These are phyloP conservation scores for Sycobia sp. DNA, from an alignment of 1,140 invertebrate genomes.

Conservation along the genomic window DNA sequence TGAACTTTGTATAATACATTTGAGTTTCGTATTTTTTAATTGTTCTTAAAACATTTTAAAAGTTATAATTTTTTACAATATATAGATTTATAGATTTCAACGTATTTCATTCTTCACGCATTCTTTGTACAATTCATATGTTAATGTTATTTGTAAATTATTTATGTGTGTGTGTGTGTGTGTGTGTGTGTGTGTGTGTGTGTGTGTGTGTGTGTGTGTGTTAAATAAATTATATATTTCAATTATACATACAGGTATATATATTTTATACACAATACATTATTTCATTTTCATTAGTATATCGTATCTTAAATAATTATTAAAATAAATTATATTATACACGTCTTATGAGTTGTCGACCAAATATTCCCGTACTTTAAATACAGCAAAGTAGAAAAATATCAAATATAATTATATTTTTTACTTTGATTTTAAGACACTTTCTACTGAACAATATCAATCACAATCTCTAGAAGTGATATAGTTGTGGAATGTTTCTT, in stretches of 20 bases:
- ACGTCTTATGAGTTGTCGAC: neutral
- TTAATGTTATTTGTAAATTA: too few relatives aligned
- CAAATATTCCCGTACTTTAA: conserved; percentile 12
- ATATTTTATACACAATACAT: neutral
- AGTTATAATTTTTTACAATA: too few relatives aligned
- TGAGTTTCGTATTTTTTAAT: too few relatives aligned
- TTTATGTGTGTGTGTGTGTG: too few relatives aligned
- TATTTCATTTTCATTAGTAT: conserved; percentile 14
- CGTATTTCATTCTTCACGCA: too few relatives aligned
- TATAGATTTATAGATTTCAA: too few relatives aligned
- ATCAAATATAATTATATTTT: conserved; percentile 23
- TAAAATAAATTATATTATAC: conserved; percentile 23
- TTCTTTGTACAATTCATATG: too few relatives aligned
- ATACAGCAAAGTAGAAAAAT: conserved; percentile 28
- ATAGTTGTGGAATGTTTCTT: conserved; percentile 19
- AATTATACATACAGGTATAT: neutral
- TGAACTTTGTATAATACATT: too few relatives aligned
- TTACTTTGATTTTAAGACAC: neutral
- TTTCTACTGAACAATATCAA: conserved; percentile 14
- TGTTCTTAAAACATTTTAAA: too few relatives aligned
- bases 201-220: too few relatives aligned
- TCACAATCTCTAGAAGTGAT: neutral
- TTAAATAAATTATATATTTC: neutral
- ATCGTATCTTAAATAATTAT: neutral
- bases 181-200: too few relatives aligned